A percentile compares a stretch with the other conserved stretches of the same genome.
These are phyloP conservation scores for Pogonus chalceus DNA, from an alignment of 1,140 invertebrate species.

Conservation along the genomic window DNA sequence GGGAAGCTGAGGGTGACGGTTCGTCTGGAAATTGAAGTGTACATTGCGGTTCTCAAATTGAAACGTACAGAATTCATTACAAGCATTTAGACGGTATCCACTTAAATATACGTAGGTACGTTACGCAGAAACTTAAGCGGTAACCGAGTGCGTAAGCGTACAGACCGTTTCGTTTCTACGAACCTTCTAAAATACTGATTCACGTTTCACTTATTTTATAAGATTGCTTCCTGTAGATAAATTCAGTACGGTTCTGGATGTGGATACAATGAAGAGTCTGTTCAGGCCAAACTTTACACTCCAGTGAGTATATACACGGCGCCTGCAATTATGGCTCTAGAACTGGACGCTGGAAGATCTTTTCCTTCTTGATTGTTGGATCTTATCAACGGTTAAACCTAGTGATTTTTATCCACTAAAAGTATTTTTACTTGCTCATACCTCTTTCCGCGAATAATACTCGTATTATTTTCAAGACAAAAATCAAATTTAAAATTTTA, in stretches of 20 bases:
- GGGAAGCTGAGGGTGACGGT: no score
- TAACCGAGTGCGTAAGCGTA: constrained; percentile 1
- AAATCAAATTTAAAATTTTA: no score
- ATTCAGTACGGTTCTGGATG: background rate
- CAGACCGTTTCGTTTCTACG: background rate
- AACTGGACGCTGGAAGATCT: background rate
- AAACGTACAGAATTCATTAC: background rate
- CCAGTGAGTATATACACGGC: background rate
- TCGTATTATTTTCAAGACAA: no score
- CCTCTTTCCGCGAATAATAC: no score
- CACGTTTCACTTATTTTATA: constrained; percentile 4
- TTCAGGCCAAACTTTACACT: background rate
- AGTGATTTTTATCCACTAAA: constrained; percentile 1
- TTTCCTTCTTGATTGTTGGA: no score
- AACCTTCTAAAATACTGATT: background rate
- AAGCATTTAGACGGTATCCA: background rate
- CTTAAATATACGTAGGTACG: background rate
- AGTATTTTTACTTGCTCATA: no score
- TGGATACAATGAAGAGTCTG: constrained; percentile 2
- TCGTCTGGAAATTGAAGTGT: no score
- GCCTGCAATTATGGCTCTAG: background rate
- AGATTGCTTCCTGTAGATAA: constrained; percentile 5
- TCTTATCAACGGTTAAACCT: background rate
- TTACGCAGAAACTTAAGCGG: background rate
- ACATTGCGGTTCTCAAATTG: background rate